Evolutionary conservation across 2,113 vertebrate genomes (phyloP).

Genomic region (Melanotaenia duboulayi): DNA sequence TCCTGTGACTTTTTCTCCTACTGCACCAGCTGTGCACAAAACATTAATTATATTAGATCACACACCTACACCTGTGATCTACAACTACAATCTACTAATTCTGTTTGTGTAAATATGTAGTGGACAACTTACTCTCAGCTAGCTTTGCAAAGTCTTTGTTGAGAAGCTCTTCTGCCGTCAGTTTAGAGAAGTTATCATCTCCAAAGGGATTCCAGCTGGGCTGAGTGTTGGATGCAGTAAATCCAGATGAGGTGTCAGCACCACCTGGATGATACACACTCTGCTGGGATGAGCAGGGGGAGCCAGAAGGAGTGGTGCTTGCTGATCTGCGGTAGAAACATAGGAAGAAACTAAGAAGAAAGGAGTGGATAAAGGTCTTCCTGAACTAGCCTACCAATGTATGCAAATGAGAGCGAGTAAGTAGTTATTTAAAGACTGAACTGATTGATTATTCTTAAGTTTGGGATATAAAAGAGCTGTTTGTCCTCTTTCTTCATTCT

Average conservation of each 20-base stretch:
- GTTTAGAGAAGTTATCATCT: slow-evolving; percentile 98
- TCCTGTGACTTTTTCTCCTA: slow-evolving; percentile 84
- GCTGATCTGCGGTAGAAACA: slow-evolving; percentile 87
- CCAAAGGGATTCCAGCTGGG: slow-evolving; percentile 96
- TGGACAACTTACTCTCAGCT: slow-evolving; percentile 85
- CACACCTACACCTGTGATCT: neutral
- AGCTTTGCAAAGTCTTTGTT: slow-evolving; percentile 98
- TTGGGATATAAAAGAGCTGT: slow-evolving; percentile 42
- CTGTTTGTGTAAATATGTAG: neutral
- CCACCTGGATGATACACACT: slow-evolving; percentile 81
- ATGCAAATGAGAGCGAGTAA: slow-evolving; percentile 36
- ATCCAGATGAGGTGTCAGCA: slow-evolving; percentile 8
- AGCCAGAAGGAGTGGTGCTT: slow-evolving; percentile 95
- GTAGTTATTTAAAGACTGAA: slow-evolving; percentile 58
- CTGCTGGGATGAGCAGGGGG: slow-evolving; percentile 84
- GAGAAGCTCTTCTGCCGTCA: slow-evolving; percentile 96
- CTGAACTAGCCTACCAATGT: slow-evolving; percentile 21
- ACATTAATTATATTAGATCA: neutral
- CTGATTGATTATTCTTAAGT: slow-evolving; percentile 22
- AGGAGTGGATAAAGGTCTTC: neutral
- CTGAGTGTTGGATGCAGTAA: slow-evolving; percentile 60
- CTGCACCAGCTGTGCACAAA: slow-evolving; percentile 80
- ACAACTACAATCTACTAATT: no score
- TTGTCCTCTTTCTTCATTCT: slow-evolving; percentile 47
- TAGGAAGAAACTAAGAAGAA: slow-evolving; percentile 11